A percentile compares a stretch with the other conserved stretches of the same genome.
These are phyloP conservation scores for Pseudochirops corinnae DNA, from an alignment of 2,797 vertebrate species.

Conservation along the genomic window DNA sequence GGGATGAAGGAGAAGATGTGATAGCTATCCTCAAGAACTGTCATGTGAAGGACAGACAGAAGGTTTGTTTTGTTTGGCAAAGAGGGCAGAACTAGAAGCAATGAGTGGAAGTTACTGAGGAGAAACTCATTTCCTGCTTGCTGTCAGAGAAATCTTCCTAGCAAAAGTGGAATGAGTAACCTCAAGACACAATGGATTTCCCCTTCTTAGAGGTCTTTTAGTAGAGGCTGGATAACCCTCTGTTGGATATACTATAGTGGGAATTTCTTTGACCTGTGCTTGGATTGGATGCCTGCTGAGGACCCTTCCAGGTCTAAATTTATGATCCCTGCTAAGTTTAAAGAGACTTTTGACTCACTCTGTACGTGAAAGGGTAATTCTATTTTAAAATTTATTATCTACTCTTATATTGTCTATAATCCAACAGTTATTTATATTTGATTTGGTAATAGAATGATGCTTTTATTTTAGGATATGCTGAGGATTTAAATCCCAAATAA, in stretches of 20 bases:
- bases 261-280: background rate
- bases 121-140: background rate
- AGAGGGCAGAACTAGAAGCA: background rate
- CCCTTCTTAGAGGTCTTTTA: background rate
- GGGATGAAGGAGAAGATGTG: background rate
- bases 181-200: background rate
- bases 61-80: background rate
- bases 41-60: background rate
- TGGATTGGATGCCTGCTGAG: background rate
- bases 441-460: background rate
- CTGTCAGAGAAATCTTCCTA: background rate
- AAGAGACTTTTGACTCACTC: constrained; percentile 2
- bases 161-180: background rate
- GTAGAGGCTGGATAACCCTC: background rate
- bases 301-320: background rate
- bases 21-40: background rate
- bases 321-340: background rate
- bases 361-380: background rate
- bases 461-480: background rate
- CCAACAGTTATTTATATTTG: background rate
- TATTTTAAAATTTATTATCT: constrained; percentile 9
- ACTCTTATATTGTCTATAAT: background rate
- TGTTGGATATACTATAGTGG: background rate
- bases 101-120: background rate
- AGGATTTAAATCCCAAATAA: background rate